Evolutionary conservation across 1,140 invertebrate species (phyloP).

Genomic region (Gryon sp.): DNA sequence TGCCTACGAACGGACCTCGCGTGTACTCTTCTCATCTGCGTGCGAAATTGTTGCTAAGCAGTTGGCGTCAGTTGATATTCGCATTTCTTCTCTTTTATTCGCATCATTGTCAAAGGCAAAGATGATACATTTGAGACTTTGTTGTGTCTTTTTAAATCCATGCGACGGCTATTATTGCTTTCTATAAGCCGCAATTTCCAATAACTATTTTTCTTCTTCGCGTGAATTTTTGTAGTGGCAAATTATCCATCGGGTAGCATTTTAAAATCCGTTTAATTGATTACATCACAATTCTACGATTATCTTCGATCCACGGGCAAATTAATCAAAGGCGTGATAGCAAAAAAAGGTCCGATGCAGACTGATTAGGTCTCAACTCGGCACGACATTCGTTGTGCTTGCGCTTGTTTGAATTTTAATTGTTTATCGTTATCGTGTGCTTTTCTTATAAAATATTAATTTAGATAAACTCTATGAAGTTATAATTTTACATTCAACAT

Average conservation of each 20-base stretch:
- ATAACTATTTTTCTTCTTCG: background rate
- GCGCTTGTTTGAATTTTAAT: slow-evolving; percentile 3
- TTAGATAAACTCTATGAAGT: slow-evolving; percentile 23
- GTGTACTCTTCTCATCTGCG: slow-evolving; percentile 7
- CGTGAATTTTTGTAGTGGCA: too few relatives aligned
- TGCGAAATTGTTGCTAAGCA: slow-evolving; percentile 40
- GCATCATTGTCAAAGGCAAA: too few relatives aligned
- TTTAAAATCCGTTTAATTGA: slow-evolving; percentile 14
- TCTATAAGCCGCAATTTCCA: too few relatives aligned
- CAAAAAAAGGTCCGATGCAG: slow-evolving; percentile 7
- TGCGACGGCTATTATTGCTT: too few relatives aligned
- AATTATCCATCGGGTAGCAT: too few relatives aligned
- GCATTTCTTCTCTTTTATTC: too few relatives aligned
- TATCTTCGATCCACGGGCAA: background rate
- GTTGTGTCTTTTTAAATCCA: too few relatives aligned
- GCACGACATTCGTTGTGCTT: slow-evolving; percentile 3
- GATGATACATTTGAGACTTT: too few relatives aligned
- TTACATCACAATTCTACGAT: slow-evolving; percentile 4
- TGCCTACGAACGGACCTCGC: slow-evolving; percentile 19
- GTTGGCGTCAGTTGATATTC: slow-evolving; percentile 5
- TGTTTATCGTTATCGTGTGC: slow-evolving; percentile 32
- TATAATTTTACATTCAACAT: slow-evolving; percentile 18
- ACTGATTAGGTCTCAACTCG: background rate
- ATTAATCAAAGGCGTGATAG: slow-evolving; percentile 16
- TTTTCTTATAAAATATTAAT: slow-evolving; percentile 41